A percentile compares a stretch with the other conserved stretches of the same genome.
Conservation (phyloP, 2,113 vertebrate species). For the Apistogramma diplotaenia region DNA sequence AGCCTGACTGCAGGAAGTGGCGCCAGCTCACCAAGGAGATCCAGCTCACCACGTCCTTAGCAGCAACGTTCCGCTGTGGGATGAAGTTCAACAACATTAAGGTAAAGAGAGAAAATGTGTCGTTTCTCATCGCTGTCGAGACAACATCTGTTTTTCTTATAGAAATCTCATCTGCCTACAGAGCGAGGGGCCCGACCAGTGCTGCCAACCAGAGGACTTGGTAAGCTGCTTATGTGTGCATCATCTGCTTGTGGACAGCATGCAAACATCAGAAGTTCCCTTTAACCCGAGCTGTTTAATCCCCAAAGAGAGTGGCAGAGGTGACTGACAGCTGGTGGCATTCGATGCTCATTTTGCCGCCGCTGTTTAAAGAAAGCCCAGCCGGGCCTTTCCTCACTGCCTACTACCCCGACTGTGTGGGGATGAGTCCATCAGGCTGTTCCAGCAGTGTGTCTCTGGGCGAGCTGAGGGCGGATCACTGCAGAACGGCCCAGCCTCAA, state of each 20-base stretch:
- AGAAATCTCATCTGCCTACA: conserved; percentile 55
- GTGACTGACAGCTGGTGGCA: conserved; percentile 95
- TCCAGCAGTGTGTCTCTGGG: conserved; percentile 77
- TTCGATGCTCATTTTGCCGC: conserved; percentile 96
- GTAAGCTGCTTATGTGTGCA: conserved; percentile 72
- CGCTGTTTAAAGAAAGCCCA: conserved; percentile 94
- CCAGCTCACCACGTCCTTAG: conserved; percentile 87
- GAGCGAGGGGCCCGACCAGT: conserved; percentile 89
- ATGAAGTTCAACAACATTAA: conserved; percentile 90
- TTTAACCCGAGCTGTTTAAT: background rate
- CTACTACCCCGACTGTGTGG: conserved; percentile 99
- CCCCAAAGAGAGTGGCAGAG: conserved; percentile 89
- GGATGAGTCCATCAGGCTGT: conserved; percentile 94
- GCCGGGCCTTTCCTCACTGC: conserved; percentile 89
- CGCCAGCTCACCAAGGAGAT: conserved; percentile 96
- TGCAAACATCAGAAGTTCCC: background rate
- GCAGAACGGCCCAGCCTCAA: conserved; percentile 74
- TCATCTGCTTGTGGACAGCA: background rate
- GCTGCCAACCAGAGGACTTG: conserved; percentile 92
- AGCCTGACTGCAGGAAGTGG: conserved; percentile 91
- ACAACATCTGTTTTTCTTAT: background rate
- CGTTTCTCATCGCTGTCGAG: background rate
- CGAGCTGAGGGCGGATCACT: conserved; percentile 82
- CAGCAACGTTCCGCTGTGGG: conserved; percentile 88
- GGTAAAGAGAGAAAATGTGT: conserved; percentile 66